Percentiles rank a stretch among this genome's conserved stretches.
Conservation (phyloP, 2,888 invertebrate species). For the Orchesellides sinensis region DNA sequence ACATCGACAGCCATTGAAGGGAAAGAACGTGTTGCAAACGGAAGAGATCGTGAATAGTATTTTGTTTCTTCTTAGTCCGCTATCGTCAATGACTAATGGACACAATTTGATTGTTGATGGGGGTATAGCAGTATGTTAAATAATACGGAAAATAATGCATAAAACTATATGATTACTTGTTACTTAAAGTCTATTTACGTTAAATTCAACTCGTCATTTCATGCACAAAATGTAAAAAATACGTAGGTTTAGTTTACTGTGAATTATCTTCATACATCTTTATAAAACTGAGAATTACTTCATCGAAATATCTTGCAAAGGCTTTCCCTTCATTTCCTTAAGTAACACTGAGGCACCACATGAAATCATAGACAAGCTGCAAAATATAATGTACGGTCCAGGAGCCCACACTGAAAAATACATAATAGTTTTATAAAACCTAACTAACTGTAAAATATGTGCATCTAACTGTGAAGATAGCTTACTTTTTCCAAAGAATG, state of each 20-base stretch:
- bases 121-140: slow-evolving; percentile 6
- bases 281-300: too few species aligned
- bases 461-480: neutral
- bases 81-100: slow-evolving; percentile 14
- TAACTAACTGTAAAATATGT: neutral
- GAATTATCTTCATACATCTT: too few species aligned
- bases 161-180: too few species aligned
- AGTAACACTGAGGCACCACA: slow-evolving; percentile 52
- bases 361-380: slow-evolving; percentile 48
- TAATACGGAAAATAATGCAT: too few species aligned
- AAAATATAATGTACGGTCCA: slow-evolving; percentile 69
- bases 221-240: too few species aligned
- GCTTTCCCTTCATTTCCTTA: slow-evolving; percentile 69
- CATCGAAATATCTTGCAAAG: slow-evolving; percentile 52
- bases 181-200: too few species aligned
- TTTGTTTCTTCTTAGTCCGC: slow-evolving; percentile 27
- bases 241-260: too few species aligned
- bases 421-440: neutral
- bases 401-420: slow-evolving; percentile 59
- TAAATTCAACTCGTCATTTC: too few species aligned
- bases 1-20: slow-evolving; percentile 1
- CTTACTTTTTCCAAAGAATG: slow-evolving; percentile 69
- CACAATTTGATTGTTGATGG: slow-evolving; percentile 32
- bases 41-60: slow-evolving; percentile 10
- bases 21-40: neutral